These are phyloP conservation scores for Sebastes reedi DNA, from an alignment of 2,797 vertebrate species.

Conservation along the genomic window DNA sequence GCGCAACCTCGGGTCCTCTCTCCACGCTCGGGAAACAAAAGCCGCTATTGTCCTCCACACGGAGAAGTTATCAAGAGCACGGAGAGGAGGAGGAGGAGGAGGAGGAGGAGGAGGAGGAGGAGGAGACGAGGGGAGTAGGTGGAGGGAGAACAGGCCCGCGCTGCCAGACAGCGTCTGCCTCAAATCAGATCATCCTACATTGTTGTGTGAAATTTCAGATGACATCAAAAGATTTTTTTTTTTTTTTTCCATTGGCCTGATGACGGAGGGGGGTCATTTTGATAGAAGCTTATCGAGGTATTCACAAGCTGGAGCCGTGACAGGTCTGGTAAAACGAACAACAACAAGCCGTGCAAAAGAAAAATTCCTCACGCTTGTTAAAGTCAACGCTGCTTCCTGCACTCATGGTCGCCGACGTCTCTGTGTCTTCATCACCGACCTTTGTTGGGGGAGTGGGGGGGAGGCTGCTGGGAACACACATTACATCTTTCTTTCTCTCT, in stretches of 20 bases:
- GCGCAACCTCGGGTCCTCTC: constrained; percentile 57
- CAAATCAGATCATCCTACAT: constrained; percentile 79
- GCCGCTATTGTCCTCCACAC: constrained; percentile 73
- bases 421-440: constrained; percentile 60
- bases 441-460: constrained; percentile 1
- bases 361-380: constrained; percentile 70
- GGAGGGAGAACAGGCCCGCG: constrained; percentile 50
- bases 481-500: not conserved
- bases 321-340: constrained; percentile 56
- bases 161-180: constrained; percentile 72
- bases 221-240: constrained; percentile 76
- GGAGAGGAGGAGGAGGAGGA: constrained; percentile 31
- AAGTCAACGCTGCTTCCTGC: constrained; percentile 62
- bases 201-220: constrained; percentile 86
- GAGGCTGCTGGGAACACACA: constrained; percentile 1
- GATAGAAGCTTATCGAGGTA: constrained; percentile 73
- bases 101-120: constrained; percentile 23
- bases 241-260: constrained; percentile 29
- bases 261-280: constrained; percentile 44
- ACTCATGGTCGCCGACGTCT: constrained; percentile 26
- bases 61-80: constrained; percentile 77
- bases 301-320: constrained; percentile 69
- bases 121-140: constrained; percentile 1
- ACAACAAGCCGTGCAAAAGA: constrained; percentile 60
- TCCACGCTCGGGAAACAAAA: constrained; percentile 71